Evolutionary conservation across 1,140 invertebrate species (phyloP).

Genomic region (Drosophila kikkawai): DNA sequence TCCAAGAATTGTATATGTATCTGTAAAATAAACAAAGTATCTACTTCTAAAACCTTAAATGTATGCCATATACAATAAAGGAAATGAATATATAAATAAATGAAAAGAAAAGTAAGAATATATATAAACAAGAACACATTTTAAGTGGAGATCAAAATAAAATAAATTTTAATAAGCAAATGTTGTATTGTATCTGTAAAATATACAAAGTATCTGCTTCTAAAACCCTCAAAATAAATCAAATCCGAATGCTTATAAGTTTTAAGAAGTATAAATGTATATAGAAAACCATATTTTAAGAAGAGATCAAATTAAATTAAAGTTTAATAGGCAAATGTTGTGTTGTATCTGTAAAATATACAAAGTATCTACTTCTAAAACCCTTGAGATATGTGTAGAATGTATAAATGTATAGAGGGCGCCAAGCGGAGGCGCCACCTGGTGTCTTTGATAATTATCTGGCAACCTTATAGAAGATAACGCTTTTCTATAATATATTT

Average conservation of each 20-base stretch:
- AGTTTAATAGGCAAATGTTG: not conserved
- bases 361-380: constrained; percentile 1
- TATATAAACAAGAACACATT: too few species aligned
- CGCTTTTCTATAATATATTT: not conserved
- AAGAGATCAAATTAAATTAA: not conserved
- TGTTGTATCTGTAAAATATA: constrained; percentile 5
- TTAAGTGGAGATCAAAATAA: too few species aligned
- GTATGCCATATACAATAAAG: too few species aligned
- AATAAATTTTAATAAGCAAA: not conserved
- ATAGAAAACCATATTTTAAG: not conserved
- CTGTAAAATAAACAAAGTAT: too few species aligned
- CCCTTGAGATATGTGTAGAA: constrained; percentile 17
- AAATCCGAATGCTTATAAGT: not conserved
- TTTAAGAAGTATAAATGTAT: not conserved
- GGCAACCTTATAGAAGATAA: not conserved
- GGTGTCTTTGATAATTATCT: not conserved
- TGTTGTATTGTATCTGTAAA: not conserved
- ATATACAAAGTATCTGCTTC: not conserved
- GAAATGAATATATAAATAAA: too few species aligned
- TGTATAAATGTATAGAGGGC: constrained; percentile 11
- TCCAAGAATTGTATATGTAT: too few species aligned
- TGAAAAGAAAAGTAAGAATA: too few species aligned
- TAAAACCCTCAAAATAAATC: not conserved
- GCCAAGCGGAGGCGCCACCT: constrained; percentile 11
- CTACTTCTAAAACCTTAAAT: too few species aligned